phyloP scores from a whole-genome alignment of 2,888 invertebrate genomes.

The Ophraella communa region DNA sequence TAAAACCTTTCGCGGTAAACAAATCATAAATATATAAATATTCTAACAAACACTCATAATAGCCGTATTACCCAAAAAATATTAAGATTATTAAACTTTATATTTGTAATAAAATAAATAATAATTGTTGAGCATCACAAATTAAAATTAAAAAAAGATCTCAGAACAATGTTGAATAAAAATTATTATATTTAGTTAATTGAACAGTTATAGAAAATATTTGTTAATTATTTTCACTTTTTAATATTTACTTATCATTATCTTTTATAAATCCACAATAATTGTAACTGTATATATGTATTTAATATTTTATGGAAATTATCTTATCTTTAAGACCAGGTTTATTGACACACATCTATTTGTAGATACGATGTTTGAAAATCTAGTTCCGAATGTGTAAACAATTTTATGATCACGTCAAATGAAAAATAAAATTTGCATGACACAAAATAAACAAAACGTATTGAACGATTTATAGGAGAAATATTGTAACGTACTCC shows the following conservation, averaged over 20 bases:
- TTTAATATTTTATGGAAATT: conserved; percentile 8
- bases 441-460: not conserved
- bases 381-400: not conserved
- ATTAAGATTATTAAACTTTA: too few relatives aligned
- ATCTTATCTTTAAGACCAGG: conserved; percentile 12
- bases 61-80: too few relatives aligned
- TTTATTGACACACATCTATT: conserved; percentile 7
- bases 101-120: too few relatives aligned
- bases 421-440: not conserved
- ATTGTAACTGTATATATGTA: not conserved
- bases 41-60: too few relatives aligned
- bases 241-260: not conserved
- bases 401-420: not conserved
- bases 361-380: not conserved
- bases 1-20: not conserved
- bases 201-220: not conserved
- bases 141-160: too few relatives aligned
- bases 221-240: not conserved
- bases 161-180: too few relatives aligned
- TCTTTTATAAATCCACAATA: not conserved
- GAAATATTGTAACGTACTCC: not conserved
- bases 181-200: too few relatives aligned
- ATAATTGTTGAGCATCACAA: too few relatives aligned
- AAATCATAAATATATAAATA: not conserved
- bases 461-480: not conserved